Conservation (phyloP, 2,888 invertebrate genomes). For the Drosophila falleni region DNA sequence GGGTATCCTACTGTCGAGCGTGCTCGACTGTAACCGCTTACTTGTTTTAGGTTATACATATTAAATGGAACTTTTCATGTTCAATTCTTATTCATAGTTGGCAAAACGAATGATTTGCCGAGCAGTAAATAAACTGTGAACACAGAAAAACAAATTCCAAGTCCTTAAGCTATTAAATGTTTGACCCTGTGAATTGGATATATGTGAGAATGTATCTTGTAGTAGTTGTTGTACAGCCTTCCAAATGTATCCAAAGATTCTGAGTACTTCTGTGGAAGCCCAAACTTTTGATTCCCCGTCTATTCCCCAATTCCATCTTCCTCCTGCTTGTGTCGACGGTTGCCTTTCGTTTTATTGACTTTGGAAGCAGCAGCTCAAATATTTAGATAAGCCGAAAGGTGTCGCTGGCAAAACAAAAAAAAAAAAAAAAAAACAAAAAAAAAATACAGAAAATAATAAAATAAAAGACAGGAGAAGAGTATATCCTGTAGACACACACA, state of each 20-base stretch:
- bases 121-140: slow-evolving; percentile 9
- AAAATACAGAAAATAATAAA: slow-evolving; percentile 5
- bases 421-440: neutral
- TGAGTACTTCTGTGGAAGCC: slow-evolving; percentile 13
- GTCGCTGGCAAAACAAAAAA: slow-evolving; percentile 44
- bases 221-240: slow-evolving; percentile 1
- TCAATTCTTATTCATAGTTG: neutral
- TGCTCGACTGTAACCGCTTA: no score
- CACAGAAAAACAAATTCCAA: slow-evolving; percentile 5
- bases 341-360: slow-evolving; percentile 61
- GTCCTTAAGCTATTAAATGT: slow-evolving; percentile 31
- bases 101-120: slow-evolving; percentile 1
- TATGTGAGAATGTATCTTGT: slow-evolving; percentile 11
- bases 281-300: slow-evolving; percentile 4
- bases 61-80: neutral
- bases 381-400: slow-evolving; percentile 68
- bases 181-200: slow-evolving; percentile 20
- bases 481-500: slow-evolving; percentile 15
- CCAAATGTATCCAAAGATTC: slow-evolving; percentile 10
- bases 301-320: neutral
- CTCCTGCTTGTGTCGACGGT: slow-evolving; percentile 5
- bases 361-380: slow-evolving; percentile 59
- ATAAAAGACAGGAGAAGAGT: slow-evolving; percentile 8
- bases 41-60: neutral
- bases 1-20: no score